phyloP scores from a whole-genome alignment of 2,113 vertebrate species.

The Xyrauchen texanus region DNA sequence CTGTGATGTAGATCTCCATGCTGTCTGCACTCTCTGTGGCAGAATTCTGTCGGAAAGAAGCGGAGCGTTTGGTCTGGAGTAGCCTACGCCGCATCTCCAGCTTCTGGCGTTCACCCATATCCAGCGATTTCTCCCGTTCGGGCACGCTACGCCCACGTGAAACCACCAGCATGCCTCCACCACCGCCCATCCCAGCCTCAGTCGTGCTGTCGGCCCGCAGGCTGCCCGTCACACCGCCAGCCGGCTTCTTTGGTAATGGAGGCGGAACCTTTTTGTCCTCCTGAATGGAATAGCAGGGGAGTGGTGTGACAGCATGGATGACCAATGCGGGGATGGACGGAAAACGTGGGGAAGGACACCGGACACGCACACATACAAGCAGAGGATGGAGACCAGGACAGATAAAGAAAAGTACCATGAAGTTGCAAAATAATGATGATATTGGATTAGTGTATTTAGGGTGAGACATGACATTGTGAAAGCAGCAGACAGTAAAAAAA shows the following conservation, averaged over 20 bases:
- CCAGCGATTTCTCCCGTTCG: conserved; percentile 76
- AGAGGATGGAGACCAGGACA: conserved; percentile 24
- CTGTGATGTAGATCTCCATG: conserved; percentile 99
- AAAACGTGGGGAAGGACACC: conserved; percentile 29
- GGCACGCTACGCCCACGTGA: conserved; percentile 68
- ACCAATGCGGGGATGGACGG: conserved; percentile 45
- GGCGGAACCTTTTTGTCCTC: conserved; percentile 81
- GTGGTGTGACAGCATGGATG: conserved; percentile 39
- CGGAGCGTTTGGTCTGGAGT: conserved; percentile 90
- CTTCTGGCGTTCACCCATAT: conserved; percentile 88
- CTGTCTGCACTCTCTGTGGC: conserved; percentile 98
- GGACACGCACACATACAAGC: conserved; percentile 25
- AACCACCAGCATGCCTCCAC: conserved; percentile 67
- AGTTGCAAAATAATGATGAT: conserved; percentile 21
- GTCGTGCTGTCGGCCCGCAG: conserved; percentile 69
- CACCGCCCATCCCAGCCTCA: conserved; percentile 56
- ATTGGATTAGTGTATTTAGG: conserved; percentile 39
- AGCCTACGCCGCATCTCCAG: conserved; percentile 92
- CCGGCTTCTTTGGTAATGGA: conserved; percentile 81
- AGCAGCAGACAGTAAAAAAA: conserved; percentile 22
- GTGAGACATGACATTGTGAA: conserved; percentile 36
- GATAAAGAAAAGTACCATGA: conserved; percentile 28
- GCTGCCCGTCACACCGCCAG: conserved; percentile 73
- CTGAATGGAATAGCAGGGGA: conserved; percentile 48
- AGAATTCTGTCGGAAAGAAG: conserved; percentile 97